Base-by-base conservation (phyloP, 2,888 invertebrate species). In the Eilema griseolum region DNA sequence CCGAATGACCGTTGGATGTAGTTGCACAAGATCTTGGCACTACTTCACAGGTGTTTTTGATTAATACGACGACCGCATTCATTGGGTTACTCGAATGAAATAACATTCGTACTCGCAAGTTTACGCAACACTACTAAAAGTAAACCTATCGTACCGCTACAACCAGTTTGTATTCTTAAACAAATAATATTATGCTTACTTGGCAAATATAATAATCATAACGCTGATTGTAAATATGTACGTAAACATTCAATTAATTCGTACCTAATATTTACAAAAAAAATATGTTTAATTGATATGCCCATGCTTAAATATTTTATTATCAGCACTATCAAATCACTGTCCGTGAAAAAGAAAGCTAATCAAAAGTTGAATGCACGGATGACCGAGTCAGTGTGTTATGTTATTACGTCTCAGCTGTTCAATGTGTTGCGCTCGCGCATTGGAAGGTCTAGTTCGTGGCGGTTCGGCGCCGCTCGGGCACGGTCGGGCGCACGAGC, bases 361-460 rank as follows among this genome's bases (percentile, higher is more conserved):
- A 94, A 94, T 95, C 94, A 94, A 93, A 94, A 94, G 95, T 95
- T 95, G 95, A 95, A 95, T 92, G 95, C 94, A 95, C 94, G 94
- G 92, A 94, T 95, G 95, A 95, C 95, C 95, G 95, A 95, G 95
- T 95, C 95, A 95, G 94, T 95, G 93, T 95, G 95, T 94, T 94
- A 94, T 94, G 93, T 93, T 95, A 93, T 93, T 93, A 93, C 93
- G 92, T 92, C 93, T 93, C 95, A 95, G 95, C 95, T 95, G 95
- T 95, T 93, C 89, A 85, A 85, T 87, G 88, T 88, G 91, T 88
- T 92, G 95, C 94, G 94, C 92, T 88, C 86, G 94, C 94, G 94
- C 93, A 90, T 84, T 88, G 92, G 93, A 95, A 95, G 95, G 95
- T 95, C 95, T 95, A 95, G 95, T 94, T 95, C 94, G 95, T 93